Conservation (phyloP, 2,113 vertebrate species). For the Scytalopus superciliaris region DNA sequence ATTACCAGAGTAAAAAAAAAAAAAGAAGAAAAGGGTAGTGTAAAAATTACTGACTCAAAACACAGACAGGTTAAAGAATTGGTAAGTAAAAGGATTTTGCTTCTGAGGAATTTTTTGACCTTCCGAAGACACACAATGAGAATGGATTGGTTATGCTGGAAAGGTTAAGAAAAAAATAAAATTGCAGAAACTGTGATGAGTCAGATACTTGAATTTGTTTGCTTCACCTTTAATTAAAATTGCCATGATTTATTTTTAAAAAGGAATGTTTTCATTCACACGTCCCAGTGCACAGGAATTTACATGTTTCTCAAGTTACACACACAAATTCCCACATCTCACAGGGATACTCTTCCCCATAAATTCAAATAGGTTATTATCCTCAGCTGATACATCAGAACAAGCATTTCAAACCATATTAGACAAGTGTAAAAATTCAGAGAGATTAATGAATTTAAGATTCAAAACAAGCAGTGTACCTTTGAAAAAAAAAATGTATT, state of each 20-base stretch:
- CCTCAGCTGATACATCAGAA: neutral
- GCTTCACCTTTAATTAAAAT: neutral
- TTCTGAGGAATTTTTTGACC: neutral
- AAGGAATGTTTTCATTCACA: neutral
- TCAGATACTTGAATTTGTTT: neutral
- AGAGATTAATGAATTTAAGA: conserved; percentile 26
- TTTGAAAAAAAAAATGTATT: neutral
- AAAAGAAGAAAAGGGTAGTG: neutral
- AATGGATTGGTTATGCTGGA: neutral
- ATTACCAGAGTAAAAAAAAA: neutral
- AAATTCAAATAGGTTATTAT: neutral
- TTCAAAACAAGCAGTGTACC: neutral
- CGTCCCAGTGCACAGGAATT: neutral
- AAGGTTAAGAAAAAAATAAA: neutral
- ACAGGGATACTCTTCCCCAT: neutral
- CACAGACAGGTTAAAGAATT: neutral
- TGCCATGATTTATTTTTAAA: neutral
- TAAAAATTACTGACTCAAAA: neutral
- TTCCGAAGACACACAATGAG: neutral
- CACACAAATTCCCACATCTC: neutral
- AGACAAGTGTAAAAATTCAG: conserved; percentile 37
- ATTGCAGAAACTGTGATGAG: neutral
- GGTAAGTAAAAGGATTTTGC: neutral
- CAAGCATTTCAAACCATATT: neutral
- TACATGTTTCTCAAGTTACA: neutral